Percentiles rank a stretch among this genome's conserved stretches.
These are phyloP conservation scores for Scytalopus superciliaris DNA, from an alignment of 2,113 vertebrate species.

Conservation along the genomic window DNA sequence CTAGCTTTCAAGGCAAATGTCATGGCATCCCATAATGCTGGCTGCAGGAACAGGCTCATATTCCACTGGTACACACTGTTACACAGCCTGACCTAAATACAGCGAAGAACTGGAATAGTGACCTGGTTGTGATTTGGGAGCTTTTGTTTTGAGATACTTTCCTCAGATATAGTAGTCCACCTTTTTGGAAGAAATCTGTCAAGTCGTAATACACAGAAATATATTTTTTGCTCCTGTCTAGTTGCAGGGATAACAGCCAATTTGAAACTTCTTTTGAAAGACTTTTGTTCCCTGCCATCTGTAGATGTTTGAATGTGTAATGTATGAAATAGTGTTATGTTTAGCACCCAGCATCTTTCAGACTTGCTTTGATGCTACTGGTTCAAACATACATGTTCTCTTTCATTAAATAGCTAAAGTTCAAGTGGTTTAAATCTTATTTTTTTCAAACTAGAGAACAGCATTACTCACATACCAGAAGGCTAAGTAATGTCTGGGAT, in stretches of 20 bases:
- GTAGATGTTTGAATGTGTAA: not conserved
- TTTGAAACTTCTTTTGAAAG: not conserved
- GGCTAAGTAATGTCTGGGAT: conserved; percentile 67
- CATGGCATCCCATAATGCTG: not conserved
- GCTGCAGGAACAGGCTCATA: not conserved
- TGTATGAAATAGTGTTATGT: not conserved
- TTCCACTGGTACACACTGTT: not conserved
- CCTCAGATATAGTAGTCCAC: not conserved
- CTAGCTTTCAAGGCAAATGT: conserved; percentile 7
- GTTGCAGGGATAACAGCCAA: not conserved
- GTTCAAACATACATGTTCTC: conserved; percentile 33
- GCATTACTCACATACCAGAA: conserved; percentile 68
- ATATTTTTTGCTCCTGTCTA: not conserved
- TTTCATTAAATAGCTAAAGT: conserved; percentile 41
- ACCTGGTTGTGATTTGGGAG: not conserved
- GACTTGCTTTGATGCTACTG: not conserved
- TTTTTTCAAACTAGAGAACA: conserved; percentile 51
- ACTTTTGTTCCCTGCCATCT: not conserved
- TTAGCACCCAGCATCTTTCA: not conserved
- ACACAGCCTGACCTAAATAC: not conserved
- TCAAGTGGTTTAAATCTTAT: conserved; percentile 51
- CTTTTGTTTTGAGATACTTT: not conserved
- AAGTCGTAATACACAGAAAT: not conserved
- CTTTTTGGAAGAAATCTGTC: not conserved
- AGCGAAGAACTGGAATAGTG: not conserved